These are phyloP conservation scores for Tortrix viridana DNA, from an alignment of 2,888 invertebrate species.

Conservation along the genomic window DNA sequence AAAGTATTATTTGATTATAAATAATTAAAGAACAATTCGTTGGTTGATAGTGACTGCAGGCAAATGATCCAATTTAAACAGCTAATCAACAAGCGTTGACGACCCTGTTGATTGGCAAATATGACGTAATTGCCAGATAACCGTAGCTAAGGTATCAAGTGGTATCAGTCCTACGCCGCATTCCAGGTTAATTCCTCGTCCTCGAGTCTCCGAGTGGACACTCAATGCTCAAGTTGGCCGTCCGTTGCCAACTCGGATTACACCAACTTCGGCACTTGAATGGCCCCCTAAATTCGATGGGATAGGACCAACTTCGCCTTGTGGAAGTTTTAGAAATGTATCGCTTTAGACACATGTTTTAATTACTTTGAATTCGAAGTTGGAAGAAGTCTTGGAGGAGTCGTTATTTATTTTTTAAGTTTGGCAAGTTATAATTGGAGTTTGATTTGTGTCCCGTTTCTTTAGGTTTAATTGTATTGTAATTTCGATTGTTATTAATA, in stretches of 20 bases:
- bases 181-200: not conserved
- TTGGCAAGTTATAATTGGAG: not conserved
- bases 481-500: no score
- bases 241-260: constrained; percentile 6
- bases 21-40: no score
- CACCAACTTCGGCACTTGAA: constrained; percentile 9
- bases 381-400: not conserved
- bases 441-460: not conserved
- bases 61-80: no score
- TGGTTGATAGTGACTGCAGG: no score
- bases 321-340: constrained; percentile 10
- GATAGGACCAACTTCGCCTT: constrained; percentile 6
- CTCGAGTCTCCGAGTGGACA: not conserved
- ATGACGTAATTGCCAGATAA: no score
- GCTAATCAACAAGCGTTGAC: no score
- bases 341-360: constrained; percentile 16
- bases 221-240: not conserved
- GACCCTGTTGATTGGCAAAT: no score
- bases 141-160: no score
- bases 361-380: constrained; percentile 12
- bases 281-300: constrained; percentile 7
- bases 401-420: not conserved
- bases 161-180: not conserved
- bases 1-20: no score
- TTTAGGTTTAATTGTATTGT: not conserved